Conservation (phyloP, 2,888 invertebrate species). For the Drosophila rubida region DNA sequence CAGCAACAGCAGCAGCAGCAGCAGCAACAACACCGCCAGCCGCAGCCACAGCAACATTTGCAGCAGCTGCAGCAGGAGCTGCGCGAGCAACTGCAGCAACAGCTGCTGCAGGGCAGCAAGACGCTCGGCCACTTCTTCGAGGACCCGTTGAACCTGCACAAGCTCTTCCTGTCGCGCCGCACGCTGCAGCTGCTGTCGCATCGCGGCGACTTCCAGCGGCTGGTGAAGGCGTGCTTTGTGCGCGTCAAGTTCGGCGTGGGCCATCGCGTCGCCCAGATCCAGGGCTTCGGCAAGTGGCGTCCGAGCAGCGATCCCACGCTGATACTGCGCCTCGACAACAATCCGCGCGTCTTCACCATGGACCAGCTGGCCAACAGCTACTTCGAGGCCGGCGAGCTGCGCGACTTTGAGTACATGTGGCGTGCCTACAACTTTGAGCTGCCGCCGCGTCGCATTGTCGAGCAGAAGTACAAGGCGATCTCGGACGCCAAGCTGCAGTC, state of each 20-base stretch:
- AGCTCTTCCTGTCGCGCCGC: constrained; percentile 35
- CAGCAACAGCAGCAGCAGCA: not conserved
- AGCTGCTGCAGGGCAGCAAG: not conserved
- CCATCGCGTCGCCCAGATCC: constrained; percentile 39
- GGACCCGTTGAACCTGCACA: constrained; percentile 38
- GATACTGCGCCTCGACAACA: constrained; percentile 32
- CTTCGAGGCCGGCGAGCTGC: constrained; percentile 22
- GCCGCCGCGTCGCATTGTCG: constrained; percentile 26
- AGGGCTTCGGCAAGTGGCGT: constrained; percentile 23
- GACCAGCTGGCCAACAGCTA: constrained; percentile 34
- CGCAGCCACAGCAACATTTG: not conserved
- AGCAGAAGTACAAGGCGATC: constrained; percentile 30
- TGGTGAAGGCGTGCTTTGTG: constrained; percentile 41
- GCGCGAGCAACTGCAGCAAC: not conserved
- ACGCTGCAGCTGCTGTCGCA: constrained; percentile 17
- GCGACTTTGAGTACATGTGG: constrained; percentile 30
- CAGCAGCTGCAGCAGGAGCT: not conserved
- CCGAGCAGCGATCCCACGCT: not conserved
- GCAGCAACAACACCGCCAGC: not conserved
- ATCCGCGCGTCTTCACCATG: constrained; percentile 19
- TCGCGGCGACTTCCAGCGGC: constrained; percentile 30
- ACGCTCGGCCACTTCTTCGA: constrained; percentile 16
- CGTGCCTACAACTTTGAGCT: constrained; percentile 26
- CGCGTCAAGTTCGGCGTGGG: constrained; percentile 15
- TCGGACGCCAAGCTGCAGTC: constrained; percentile 3